Percentiles rank a stretch among this genome's conserved stretches.
Conservation (phyloP, 2,797 vertebrate species). For the Lycodopsis pacificus region DNA sequence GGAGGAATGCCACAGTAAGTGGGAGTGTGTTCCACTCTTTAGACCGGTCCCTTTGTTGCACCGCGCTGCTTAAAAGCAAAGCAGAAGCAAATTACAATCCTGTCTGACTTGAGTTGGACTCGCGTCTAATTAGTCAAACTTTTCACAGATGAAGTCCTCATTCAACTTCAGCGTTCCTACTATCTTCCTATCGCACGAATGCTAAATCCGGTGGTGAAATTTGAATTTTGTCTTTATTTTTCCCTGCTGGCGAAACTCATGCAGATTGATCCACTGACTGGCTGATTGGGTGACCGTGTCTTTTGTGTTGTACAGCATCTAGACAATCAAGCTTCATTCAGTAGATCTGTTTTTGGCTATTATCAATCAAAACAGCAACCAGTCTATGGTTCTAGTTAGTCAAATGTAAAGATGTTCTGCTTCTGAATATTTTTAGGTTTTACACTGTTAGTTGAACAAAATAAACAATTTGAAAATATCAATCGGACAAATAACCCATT, state of each 20-base stretch:
- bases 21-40: constrained; percentile 67
- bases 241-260: not conserved
- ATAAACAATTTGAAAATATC: not conserved
- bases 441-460: not conserved
- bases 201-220: not conserved
- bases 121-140: constrained; percentile 10
- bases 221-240: not conserved
- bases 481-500: not conserved
- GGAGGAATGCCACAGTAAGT: constrained; percentile 71
- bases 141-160: constrained; percentile 10
- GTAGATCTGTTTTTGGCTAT: not conserved
- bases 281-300: not conserved
- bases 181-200: not conserved
- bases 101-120: constrained; percentile 28
- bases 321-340: not conserved
- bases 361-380: not conserved
- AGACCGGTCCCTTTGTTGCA: constrained; percentile 63
- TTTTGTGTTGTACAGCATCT: not conserved
- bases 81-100: constrained; percentile 51
- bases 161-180: constrained; percentile 24
- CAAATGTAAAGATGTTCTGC: not conserved
- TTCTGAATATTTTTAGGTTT: not conserved
- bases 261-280: not conserved
- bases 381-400: not conserved
- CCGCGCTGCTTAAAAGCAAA: constrained; percentile 58